These are phyloP conservation scores for Sphaerophoria rueppellii DNA, from an alignment of 2,888 invertebrate species.

Conservation along the genomic window DNA sequence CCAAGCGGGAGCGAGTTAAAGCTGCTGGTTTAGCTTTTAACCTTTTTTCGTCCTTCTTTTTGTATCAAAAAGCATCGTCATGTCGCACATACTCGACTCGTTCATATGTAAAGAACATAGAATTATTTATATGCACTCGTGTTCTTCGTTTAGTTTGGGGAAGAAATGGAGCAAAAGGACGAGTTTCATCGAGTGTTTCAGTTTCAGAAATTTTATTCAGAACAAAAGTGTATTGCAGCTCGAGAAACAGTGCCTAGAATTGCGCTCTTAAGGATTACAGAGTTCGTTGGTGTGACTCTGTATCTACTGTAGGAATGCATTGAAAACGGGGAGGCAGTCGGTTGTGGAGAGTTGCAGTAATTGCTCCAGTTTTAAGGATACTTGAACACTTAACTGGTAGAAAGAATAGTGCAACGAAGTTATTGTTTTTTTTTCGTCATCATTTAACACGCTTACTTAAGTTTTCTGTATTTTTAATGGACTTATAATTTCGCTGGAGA, in stretches of 20 bases:
- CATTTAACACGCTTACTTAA: no score
- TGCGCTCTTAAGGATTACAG: conserved; percentile 21
- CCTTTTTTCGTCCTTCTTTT: conserved; percentile 17
- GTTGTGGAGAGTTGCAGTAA: not conserved
- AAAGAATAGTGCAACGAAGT: no score
- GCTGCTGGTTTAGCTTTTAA: conserved; percentile 52
- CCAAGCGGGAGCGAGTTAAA: conserved; percentile 18
- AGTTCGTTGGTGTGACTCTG: not conserved
- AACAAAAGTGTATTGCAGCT: not conserved
- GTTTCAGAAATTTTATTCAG: not conserved
- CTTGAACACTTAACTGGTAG: not conserved
- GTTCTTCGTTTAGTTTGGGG: not conserved
- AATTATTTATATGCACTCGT: not conserved
- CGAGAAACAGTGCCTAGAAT: not conserved
- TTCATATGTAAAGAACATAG: not conserved
- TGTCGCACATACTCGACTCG: not conserved
- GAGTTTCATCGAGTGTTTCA: not conserved
- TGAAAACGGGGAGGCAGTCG: not conserved
- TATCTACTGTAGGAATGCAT: not conserved
- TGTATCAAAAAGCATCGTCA: conserved; percentile 26
- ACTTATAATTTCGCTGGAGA: no score
- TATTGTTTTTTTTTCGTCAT: no score
- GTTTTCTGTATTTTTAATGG: no score
- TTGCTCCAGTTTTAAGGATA: not conserved
- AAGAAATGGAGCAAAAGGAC: not conserved